These are phyloP conservation scores for Saccopteryx bilineata DNA, from an alignment of 2,113 vertebrate species.

Conservation along the genomic window DNA sequence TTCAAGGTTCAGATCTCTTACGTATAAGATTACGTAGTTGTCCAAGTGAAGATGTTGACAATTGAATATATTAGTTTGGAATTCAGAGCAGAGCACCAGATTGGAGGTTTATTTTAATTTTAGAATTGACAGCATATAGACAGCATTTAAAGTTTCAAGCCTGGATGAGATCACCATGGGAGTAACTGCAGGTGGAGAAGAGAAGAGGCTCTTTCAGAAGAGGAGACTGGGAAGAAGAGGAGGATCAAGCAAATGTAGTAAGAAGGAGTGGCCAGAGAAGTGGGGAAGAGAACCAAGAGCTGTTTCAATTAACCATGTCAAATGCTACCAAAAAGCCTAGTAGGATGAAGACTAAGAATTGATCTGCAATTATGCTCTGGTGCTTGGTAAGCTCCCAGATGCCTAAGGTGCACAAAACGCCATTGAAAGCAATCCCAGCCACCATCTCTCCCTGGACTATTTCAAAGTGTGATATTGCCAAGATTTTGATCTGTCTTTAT, in stretches of 20 bases:
- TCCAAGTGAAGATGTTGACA: background rate
- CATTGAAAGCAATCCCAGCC: background rate
- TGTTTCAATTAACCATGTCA: background rate
- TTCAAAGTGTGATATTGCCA: background rate
- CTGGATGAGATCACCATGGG: background rate
- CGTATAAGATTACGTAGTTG: background rate
- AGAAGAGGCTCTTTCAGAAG: background rate
- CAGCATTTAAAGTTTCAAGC: background rate
- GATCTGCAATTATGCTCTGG: background rate
- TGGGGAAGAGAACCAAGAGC: background rate
- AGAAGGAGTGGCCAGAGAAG: background rate
- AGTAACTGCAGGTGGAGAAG: background rate
- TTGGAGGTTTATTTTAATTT: constrained; percentile 60
- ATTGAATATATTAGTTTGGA: background rate
- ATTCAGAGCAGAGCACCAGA: background rate
- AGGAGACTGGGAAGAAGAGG: background rate
- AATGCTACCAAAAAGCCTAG: background rate
- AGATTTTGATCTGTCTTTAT: background rate
- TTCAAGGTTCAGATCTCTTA: background rate
- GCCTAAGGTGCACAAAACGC: background rate
- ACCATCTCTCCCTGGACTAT: background rate
- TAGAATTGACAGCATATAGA: background rate
- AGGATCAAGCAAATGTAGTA: background rate
- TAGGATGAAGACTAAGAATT: constrained; percentile 1
- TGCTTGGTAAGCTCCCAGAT: background rate